These are phyloP conservation scores for Eunapius fragilis DNA, from an alignment of 37 sponge, comb jelly and placozoan species.

Conservation along the genomic window DNA sequence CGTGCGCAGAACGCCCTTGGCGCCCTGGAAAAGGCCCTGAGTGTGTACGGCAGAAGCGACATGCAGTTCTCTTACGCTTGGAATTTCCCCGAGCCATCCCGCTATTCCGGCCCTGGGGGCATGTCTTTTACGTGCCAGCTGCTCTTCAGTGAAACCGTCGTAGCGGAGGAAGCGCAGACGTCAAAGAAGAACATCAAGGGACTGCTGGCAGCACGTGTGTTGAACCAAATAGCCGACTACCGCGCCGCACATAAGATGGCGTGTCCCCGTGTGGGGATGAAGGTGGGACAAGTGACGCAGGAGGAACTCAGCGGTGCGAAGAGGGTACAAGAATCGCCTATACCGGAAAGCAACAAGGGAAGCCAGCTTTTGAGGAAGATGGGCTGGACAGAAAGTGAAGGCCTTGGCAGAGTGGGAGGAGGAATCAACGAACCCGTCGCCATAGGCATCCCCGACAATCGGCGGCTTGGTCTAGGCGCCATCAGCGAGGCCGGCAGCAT, in stretches of 20 bases:
- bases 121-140: background rate
- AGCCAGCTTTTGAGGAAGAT: slow-evolving; percentile 36
- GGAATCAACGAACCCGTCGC: slow-evolving; percentile 5
- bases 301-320: background rate
- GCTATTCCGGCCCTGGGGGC: background rate
- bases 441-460: slow-evolving; percentile 3
- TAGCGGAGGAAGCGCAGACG: background rate
- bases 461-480: slow-evolving; percentile 4
- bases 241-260: background rate
- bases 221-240: background rate
- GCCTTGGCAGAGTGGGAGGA: background rate
- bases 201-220: background rate
- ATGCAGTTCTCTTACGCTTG: background rate
- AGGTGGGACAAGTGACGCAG: background rate
- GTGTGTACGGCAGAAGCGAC: background rate
- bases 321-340: background rate
- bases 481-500: background rate
- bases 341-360: slow-evolving; percentile 18
- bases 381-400: slow-evolving; percentile 37
- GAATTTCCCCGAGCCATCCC: background rate
- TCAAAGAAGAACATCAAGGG: slow-evolving; percentile 39
- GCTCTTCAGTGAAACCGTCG: slow-evolving; percentile 9
- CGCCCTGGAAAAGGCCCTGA: background rate
- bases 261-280: background rate
- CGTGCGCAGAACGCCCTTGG: background rate